A percentile compares a stretch with the other conserved stretches of the same genome.
These are phyloP conservation scores for Gorsachius magnificus DNA, from an alignment of 2,797 vertebrate species.

Conservation along the genomic window DNA sequence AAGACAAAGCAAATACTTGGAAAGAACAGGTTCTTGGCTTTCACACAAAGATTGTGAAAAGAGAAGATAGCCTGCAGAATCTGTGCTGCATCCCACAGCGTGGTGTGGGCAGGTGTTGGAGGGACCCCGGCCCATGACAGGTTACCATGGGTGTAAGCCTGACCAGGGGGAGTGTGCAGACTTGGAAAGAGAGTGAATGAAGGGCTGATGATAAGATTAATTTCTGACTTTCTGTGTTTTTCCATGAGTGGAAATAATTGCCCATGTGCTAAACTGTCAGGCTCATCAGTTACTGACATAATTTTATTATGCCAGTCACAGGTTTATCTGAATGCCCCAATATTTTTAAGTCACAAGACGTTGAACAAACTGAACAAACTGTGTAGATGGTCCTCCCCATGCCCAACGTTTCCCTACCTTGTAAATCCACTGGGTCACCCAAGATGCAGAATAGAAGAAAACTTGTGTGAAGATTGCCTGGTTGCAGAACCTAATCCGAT, in stretches of 20 bases:
- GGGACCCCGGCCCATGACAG: background rate
- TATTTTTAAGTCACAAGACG: background rate
- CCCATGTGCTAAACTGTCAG: background rate
- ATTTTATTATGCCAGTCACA: background rate
- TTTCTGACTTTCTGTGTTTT: background rate
- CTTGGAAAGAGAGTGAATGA: background rate
- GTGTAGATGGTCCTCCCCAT: background rate
- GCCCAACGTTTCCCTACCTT: background rate
- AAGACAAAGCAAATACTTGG: background rate
- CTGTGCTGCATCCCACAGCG: background rate
- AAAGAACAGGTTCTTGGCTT: background rate
- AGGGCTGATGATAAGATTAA: background rate
- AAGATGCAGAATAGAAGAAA: background rate
- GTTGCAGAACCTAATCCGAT: background rate
- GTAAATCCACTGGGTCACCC: background rate
- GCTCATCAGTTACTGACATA: background rate
- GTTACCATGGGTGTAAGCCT: background rate
- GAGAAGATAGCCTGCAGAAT: background rate
- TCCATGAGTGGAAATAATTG: background rate
- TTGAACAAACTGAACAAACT: background rate
- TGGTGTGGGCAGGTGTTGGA: background rate
- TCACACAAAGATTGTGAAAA: background rate
- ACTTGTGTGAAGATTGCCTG: background rate
- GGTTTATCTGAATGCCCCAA: background rate
- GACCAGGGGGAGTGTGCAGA: background rate